Evolutionary conservation across 2,797 vertebrate genomes (phyloP), one percentile per base, ranked within the genome.

Genomic region (Neomorphus geoffroyi): DNA sequence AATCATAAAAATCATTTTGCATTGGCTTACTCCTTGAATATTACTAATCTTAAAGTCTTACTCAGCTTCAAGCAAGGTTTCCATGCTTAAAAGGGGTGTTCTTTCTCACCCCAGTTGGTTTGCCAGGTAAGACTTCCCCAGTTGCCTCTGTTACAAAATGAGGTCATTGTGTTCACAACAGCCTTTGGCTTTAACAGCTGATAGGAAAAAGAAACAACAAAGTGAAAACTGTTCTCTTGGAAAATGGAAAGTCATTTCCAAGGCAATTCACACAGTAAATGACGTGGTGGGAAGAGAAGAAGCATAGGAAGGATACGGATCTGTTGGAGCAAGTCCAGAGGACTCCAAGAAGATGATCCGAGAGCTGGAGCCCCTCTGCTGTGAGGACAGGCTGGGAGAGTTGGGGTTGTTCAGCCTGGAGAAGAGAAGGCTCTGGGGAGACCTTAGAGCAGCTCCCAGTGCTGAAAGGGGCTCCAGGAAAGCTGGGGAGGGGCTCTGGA

Each of bases 1-100:
- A 91, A 73, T 93, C 93, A 88, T 22, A 8, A 14, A 74, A 88
- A 45, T 17, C 16, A 60, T 46, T 95, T 92, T 93, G 88, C 90
- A 80, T 80, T 67, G 86, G 69, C 75, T 92, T 32, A 9, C 57
- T 88, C 57, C 57, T 67, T 12, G 69, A 80, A 48, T 67, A 48
- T 90, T 65, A 46, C 86, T 39, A 7, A 39, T n/a, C 45, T 62
- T 11, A 62, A 91, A 46, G 21, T 74, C 62, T 81, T 37, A 32
- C 57, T 64, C 90, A 33, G 64, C 85, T 82, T 26, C 18, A 21
- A 91, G 75, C 2, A 8, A 78, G 43, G 39, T 57, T 91, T 91
- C 86, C 90, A 45, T 72, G 48, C 82, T 73, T 64, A 33, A 77
- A 90, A 77, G 67, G 43, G 67, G 4, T 56, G 71, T 35, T n/a